Conservation (phyloP, 2,888 invertebrate genomes). For the Rugalucina vietnamica region DNA sequence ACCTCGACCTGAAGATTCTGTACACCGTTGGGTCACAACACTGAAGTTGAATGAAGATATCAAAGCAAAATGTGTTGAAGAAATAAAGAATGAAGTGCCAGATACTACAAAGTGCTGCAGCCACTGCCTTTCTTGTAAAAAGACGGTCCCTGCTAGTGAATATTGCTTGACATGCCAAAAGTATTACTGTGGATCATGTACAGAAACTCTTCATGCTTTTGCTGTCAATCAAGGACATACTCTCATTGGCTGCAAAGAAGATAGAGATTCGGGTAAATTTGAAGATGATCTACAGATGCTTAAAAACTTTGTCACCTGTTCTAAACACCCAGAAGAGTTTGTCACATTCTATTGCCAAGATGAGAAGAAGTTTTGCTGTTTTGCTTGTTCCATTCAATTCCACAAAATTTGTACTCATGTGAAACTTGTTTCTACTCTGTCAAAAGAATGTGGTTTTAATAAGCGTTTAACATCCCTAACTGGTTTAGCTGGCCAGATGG, state of each 20-base stretch:
- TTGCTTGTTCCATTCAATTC: neutral
- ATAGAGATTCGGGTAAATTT: too few species aligned
- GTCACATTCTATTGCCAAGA: neutral
- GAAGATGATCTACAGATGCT: neutral
- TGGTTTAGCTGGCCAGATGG: too few species aligned
- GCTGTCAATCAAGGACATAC: neutral
- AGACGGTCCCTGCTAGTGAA: neutral
- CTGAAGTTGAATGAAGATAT: neutral
- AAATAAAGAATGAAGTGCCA: neutral
- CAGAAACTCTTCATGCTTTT: neutral
- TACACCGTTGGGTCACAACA: neutral
- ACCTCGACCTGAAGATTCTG: neutral
- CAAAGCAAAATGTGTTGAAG: neutral
- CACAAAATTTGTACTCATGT: neutral
- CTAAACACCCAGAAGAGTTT: neutral
- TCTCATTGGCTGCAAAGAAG: too few species aligned
- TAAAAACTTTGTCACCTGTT: neutral
- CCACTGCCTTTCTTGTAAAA: neutral
- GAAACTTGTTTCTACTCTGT: neutral
- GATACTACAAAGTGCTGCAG: neutral
- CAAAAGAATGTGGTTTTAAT: neutral
- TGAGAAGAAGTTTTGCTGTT: neutral
- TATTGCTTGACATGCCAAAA: neutral
- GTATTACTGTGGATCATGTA: neutral
- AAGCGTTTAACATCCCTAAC: too few species aligned